Percentiles rank a stretch among this genome's conserved stretches.
Evolutionary conservation across 2,113 vertebrate species (phyloP).

Genomic region (Gavia stellata): DNA sequence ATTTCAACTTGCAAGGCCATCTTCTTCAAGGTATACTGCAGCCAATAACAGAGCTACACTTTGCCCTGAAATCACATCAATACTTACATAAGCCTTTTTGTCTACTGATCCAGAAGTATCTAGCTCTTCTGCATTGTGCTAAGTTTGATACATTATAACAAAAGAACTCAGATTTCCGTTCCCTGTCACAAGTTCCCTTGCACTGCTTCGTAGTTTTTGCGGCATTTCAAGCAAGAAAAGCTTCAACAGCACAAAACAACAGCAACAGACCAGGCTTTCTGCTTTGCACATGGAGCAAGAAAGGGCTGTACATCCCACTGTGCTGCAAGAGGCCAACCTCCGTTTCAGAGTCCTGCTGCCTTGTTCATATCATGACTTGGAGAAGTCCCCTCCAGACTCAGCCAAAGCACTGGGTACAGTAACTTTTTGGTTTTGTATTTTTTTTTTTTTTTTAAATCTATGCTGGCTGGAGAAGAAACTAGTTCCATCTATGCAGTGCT

Average conservation of each 20-base stretch:
- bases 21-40: not conserved
- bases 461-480: not conserved
- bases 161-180: not conserved
- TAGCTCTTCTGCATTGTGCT: not conserved
- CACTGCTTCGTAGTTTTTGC: not conserved
- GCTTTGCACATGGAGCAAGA: not conserved
- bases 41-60: not conserved
- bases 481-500: not conserved
- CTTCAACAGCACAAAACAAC: not conserved
- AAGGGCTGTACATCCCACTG: not conserved
- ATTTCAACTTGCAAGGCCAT: not conserved
- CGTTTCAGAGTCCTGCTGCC: not conserved
- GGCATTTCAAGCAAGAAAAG: not conserved
- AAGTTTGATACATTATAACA: not conserved
- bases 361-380: accelerated
- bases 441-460: not conserved
- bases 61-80: not conserved
- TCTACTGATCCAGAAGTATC: not conserved
- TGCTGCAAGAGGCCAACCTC: no score
- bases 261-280: not conserved
- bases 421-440: not conserved
- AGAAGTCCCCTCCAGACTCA: not conserved
- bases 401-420: not conserved
- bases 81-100: not conserved
- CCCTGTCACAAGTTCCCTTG: not conserved